A percentile compares a stretch with the other conserved stretches of the same genome.
Evolutionary conservation across 2,888 invertebrate species (phyloP).

Genomic region (Eupithecia vulgata): DNA sequence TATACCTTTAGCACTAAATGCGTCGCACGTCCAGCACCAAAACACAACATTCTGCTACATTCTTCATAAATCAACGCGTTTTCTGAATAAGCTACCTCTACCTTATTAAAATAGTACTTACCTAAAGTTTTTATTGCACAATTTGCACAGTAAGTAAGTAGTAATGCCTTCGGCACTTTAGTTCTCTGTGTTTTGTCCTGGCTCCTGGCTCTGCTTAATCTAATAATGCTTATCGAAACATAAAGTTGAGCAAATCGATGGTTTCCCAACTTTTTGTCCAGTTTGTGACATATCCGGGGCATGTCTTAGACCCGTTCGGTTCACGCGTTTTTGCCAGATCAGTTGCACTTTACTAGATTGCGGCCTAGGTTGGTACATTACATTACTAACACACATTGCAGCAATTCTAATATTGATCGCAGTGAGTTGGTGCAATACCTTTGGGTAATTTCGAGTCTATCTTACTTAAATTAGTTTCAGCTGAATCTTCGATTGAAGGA

Average conservation of each 20-base stretch:
- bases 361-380: background rate
- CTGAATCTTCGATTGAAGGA: background rate
- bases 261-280: conserved; percentile 11
- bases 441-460: background rate
- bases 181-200: background rate
- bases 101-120: background rate
- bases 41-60: background rate
- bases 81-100: background rate
- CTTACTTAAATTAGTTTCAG: background rate
- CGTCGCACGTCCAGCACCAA: background rate
- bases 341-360: conserved; percentile 24
- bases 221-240: conserved; percentile 7
- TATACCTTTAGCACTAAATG: too few relatives aligned
- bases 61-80: too few relatives aligned
- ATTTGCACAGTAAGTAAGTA: too few relatives aligned
- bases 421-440: background rate
- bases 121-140: background rate
- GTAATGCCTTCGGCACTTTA: background rate
- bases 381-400: background rate
- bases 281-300: conserved; percentile 23
- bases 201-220: background rate
- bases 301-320: conserved; percentile 24
- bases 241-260: conserved; percentile 4
- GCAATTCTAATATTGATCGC: background rate
- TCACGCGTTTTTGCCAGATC: conserved; percentile 41